Conservation (phyloP, 2,888 invertebrate species). For the Acanthosepion lycidas region DNA sequence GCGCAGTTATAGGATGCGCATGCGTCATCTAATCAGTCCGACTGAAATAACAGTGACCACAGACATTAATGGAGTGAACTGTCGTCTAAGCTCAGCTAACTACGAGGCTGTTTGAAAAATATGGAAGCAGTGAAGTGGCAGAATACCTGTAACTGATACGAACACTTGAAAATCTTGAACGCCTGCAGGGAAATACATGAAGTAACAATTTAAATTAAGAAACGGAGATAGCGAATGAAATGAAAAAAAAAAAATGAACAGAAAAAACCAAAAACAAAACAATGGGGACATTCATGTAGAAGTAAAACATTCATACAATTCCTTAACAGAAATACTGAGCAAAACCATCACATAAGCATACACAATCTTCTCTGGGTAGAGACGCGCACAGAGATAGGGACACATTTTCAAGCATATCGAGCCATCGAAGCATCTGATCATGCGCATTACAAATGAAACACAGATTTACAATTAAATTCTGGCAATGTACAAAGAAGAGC, state of each 20-base stretch:
- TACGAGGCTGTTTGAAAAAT: background rate
- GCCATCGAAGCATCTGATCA: background rate
- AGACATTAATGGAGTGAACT: background rate
- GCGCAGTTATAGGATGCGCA: background rate
- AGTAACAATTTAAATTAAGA: background rate
- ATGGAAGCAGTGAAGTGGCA: background rate
- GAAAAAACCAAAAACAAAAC: no score
- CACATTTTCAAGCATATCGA: slow-evolving; percentile 33
- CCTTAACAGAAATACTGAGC: no score
- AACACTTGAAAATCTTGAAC: slow-evolving; percentile 41
- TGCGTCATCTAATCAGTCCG: background rate
- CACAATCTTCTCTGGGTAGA: background rate
- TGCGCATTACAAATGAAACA: background rate
- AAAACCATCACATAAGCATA: background rate
- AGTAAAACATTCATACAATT: background rate
- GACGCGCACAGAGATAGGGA: background rate
- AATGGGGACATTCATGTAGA: background rate
- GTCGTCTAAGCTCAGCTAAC: background rate
- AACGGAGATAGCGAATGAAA: background rate
- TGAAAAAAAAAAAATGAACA: no score
- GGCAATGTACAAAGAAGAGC: no score
- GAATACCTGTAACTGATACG: slow-evolving; percentile 15
- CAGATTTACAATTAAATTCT: no score
- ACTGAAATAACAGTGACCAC: background rate
- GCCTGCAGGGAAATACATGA: background rate